Evolutionary conservation across 2,113 vertebrate species (phyloP).

Genomic region (Polyodon spathula): DNA sequence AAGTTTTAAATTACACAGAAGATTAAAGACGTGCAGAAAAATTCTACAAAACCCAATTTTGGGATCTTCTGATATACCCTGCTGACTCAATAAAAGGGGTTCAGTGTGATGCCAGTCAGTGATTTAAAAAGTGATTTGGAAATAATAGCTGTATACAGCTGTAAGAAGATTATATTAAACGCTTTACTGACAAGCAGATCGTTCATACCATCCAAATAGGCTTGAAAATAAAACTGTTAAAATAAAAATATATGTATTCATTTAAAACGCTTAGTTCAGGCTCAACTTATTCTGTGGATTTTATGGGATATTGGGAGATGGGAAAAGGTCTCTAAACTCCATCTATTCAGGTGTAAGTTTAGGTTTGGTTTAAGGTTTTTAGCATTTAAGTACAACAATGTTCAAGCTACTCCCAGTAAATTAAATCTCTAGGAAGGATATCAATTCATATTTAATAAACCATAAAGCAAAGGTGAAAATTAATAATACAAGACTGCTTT

Average conservation of each 20-base stretch:
- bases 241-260: constrained; percentile 67
- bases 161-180: constrained; percentile 58
- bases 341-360: constrained; percentile 25
- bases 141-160: constrained; percentile 60
- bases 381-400: no score
- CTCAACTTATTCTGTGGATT: constrained; percentile 57
- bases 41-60: not conserved
- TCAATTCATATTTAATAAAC: no score
- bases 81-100: not conserved
- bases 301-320: constrained; percentile 53
- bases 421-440: no score
- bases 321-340: constrained; percentile 29
- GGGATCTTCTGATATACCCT: not conserved
- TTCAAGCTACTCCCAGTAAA: no score
- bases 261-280: constrained; percentile 67
- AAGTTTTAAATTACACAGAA: no score
- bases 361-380: constrained; percentile 9
- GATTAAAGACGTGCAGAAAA: no score
- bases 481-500: no score
- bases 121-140: constrained; percentile 38
- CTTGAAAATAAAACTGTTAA: constrained; percentile 63
- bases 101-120: not conserved
- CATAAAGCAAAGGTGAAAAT: no score
- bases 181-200: constrained; percentile 52
- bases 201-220: constrained; percentile 57